Percentiles rank a stretch among this genome's conserved stretches.
Conservation (phyloP, 2,888 invertebrate species). For the Digitonthophagus gazella region DNA sequence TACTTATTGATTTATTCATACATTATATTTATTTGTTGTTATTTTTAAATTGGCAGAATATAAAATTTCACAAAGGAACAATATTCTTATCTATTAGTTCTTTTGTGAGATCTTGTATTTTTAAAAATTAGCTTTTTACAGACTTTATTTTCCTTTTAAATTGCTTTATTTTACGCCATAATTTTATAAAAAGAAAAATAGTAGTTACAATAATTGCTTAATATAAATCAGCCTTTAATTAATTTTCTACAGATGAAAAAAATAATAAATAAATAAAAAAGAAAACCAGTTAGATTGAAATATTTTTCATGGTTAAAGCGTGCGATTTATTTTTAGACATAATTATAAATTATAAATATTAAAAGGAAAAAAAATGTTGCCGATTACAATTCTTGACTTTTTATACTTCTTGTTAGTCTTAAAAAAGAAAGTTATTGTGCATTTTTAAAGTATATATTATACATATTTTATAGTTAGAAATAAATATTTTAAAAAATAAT, state of each 20-base stretch:
- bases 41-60: background rate
- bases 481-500: conserved; percentile 12
- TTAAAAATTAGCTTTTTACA: conserved; percentile 1
- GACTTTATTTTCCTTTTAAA: background rate
- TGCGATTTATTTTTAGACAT: too few relatives aligned
- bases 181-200: background rate
- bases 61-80: background rate
- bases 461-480: conserved; percentile 17
- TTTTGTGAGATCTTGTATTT: background rate
- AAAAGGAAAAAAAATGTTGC: too few relatives aligned
- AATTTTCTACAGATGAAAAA: background rate
- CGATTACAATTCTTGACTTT: background rate
- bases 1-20: background rate
- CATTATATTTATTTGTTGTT: background rate
- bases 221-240: background rate
- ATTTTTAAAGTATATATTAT: conserved; percentile 14
- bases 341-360: background rate
- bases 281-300: background rate
- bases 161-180: background rate
- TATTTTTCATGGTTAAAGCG: background rate
- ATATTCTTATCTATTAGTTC: background rate
- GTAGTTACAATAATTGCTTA: background rate
- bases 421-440: conserved; percentile 6
- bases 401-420: conserved; percentile 16
- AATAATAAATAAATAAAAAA: too few relatives aligned